A percentile compares a stretch with the other conserved stretches of the same genome.
These are phyloP conservation scores for Nudaria mundana DNA, from an alignment of 2,888 invertebrate species.

Conservation along the genomic window DNA sequence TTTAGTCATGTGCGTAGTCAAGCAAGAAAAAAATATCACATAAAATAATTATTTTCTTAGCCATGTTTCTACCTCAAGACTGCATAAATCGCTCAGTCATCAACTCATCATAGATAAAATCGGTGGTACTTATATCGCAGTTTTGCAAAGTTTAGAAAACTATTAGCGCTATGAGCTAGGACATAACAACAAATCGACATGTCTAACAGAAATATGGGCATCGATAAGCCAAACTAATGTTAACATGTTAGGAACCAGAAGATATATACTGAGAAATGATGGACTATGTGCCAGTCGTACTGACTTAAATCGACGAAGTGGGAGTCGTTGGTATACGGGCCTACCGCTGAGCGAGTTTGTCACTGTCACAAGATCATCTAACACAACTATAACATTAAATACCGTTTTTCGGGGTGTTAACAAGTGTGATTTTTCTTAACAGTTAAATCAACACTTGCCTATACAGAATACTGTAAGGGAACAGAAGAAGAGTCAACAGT, in stretches of 20 bases:
- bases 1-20: too few species aligned
- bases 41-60: too few species aligned
- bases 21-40: too few species aligned
- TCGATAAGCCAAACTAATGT: constrained; percentile 41
- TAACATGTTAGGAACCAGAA: constrained; percentile 35
- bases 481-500: constrained; percentile 44
- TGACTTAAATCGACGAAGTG: constrained; percentile 30
- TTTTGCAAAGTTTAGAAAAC: constrained; percentile 26
- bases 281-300: constrained; percentile 26
- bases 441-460: constrained; percentile 59
- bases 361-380: constrained; percentile 51
- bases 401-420: constrained; percentile 56
- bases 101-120: too few species aligned
- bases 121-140: not conserved
- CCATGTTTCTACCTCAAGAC: too few species aligned
- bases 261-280: constrained; percentile 49
- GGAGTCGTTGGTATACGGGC: constrained; percentile 29
- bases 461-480: constrained; percentile 14
- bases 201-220: constrained; percentile 37
- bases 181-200: constrained; percentile 39
- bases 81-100: too few species aligned
- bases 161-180: constrained; percentile 28
- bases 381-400: constrained; percentile 60
- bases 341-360: constrained; percentile 52
- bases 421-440: constrained; percentile 55